Base-by-base conservation (phyloP, 2,113 vertebrate genomes). In the Clarias batrachus region DNA sequence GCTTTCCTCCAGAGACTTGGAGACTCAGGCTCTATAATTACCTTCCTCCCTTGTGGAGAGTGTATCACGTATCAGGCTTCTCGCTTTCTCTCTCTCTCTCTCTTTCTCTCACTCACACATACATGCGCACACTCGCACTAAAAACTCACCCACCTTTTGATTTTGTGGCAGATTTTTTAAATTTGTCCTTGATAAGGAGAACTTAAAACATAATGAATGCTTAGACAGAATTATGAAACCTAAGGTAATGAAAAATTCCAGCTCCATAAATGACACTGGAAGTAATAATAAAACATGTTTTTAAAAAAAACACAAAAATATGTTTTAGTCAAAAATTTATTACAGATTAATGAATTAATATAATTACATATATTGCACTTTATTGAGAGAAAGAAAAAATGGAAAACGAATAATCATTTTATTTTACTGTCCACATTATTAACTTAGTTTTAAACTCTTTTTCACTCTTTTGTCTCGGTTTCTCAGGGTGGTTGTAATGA, bases 401-500 rank as follows among this genome's bases (percentile, higher is more conserved):
- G 5, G 21, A 21, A 41, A 33, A 48, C 48, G 7, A 48, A 7
- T 5, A 8, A 8, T 48, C 16, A 12, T 48, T 76, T 76, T 77
- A 27, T n/a, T 56, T 78, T 56, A n/a, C 41, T 52, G 1, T 77
- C 25, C 4, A 11, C 54, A 7, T 54, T 54, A 56, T 78, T 78
- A 7, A 12, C 6, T 56, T 56, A n/a, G 25, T n/a, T 54, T 25
- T 52, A 25, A 52, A 52, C 13, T 85, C 14, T 60, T 33, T 70
- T 7, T 25, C 37, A 27, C 63, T 33, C 4, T 33, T 16, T 37
- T 82, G 6, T 48, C 13, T 60, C 56, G n/a, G 41, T 52, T 11
- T 27, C 37, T 54, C 93, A 99, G 98, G 98, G 96, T 0, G 98
- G 98, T 79, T 97, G 95, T 90, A 99, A 96, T 0, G 98, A 99